Conservation (phyloP, 2,797 vertebrate genomes). For the Oryzias dopingdopingensis region DNA sequence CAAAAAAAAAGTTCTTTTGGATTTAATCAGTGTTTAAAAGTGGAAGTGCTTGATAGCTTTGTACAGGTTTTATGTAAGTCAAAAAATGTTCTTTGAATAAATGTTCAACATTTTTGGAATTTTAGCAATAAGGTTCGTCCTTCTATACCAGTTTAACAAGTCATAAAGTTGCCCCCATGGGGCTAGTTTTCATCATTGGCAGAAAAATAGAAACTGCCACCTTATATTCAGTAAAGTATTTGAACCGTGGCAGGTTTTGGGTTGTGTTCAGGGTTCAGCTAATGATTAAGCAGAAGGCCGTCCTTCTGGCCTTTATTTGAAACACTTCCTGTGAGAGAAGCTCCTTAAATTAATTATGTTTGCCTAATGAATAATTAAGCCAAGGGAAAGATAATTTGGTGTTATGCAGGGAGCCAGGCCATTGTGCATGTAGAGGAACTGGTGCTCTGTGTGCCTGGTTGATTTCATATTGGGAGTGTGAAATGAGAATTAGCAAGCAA, state of each 20-base stretch:
- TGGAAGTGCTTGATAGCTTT: too few relatives aligned
- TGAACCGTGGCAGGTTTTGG: constrained; percentile 40
- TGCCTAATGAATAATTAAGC: constrained; percentile 79
- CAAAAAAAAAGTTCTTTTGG: too few relatives aligned
- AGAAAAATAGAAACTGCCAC: too few relatives aligned
- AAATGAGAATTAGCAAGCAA: constrained; percentile 75
- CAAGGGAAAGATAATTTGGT: constrained; percentile 73
- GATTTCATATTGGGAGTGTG: constrained; percentile 71
- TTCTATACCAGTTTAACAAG: too few relatives aligned
- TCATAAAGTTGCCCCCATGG: too few relatives aligned
- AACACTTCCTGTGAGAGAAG: constrained; percentile 74
- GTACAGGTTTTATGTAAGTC: too few relatives aligned
- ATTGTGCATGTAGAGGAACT: constrained; percentile 68
- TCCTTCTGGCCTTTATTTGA: constrained; percentile 75
- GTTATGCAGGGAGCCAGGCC: constrained; percentile 64
- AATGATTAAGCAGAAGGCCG: constrained; percentile 68
- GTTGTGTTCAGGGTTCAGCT: constrained; percentile 44
- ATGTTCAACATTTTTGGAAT: too few relatives aligned
- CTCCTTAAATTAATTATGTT: constrained; percentile 80
- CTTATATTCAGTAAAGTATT: constrained; percentile 36
- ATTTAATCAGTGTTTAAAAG: too few relatives aligned
- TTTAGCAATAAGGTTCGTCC: too few relatives aligned
- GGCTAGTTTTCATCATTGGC: too few relatives aligned
- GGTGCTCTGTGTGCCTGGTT: constrained; percentile 59
- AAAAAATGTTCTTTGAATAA: too few relatives aligned